These are phyloP conservation scores for Solea solea DNA, from an alignment of 2,113 vertebrate genomes.

Conservation along the genomic window DNA sequence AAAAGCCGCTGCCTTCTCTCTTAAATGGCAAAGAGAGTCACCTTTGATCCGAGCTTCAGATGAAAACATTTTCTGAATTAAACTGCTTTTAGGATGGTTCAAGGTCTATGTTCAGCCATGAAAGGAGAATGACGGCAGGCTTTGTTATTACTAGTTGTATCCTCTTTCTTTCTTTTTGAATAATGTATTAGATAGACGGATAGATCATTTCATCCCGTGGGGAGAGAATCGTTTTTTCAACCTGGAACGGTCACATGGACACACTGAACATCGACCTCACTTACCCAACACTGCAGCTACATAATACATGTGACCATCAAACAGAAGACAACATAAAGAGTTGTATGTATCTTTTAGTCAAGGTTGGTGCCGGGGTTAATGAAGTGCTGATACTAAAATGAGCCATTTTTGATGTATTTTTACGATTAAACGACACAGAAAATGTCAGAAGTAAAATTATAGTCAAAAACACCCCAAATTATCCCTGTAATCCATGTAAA, in stretches of 20 bases:
- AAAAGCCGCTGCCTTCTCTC: slow-evolving; percentile 47
- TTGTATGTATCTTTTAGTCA: too few relatives aligned
- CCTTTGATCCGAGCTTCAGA: slow-evolving; percentile 51
- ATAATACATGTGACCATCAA: too few relatives aligned
- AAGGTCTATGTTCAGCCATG: background rate
- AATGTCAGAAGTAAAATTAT: too few relatives aligned
- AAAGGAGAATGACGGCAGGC: background rate
- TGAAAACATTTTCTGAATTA: slow-evolving; percentile 30
- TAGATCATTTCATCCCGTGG: background rate
- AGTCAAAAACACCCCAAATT: too few relatives aligned
- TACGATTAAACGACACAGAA: too few relatives aligned
- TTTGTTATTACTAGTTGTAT: background rate
- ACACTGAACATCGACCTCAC: background rate
- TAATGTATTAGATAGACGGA: background rate
- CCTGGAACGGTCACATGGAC: too few relatives aligned
- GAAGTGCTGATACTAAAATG: too few relatives aligned
- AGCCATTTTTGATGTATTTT: too few relatives aligned
- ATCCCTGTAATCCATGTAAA: too few relatives aligned
- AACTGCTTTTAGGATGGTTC: slow-evolving; percentile 12
- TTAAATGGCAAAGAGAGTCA: slow-evolving; percentile 65
- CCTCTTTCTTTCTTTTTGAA: background rate
- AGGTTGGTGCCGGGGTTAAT: too few relatives aligned
- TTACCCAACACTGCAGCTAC: too few relatives aligned
- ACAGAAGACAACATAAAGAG: too few relatives aligned
- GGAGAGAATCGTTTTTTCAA: background rate